Evolutionary conservation across 1,140 invertebrate genomes (phyloP), one percentile per base, ranked within the genome.

Genomic region (Drosophila pachea): DNA sequence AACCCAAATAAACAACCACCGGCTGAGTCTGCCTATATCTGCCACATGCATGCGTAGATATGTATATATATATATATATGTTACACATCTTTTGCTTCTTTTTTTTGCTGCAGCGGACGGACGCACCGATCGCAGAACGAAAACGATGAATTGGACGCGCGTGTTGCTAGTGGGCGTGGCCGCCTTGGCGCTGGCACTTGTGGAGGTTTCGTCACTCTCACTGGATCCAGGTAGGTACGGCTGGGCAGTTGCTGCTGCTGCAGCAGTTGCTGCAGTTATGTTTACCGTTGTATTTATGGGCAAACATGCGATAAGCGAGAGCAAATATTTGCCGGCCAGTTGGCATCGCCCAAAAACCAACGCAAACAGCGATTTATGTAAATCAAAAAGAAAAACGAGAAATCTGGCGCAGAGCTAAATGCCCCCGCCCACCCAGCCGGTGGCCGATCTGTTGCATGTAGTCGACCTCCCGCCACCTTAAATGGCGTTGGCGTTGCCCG

Each of bases 191-290:
- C 74, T 88, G 77, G 69, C 75, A 61, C 66, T 88, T 48, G 71
- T 83, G 68, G 79, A 86, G 62, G 83, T 88, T 81, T 79, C 83
- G 74, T 82, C 87, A 76, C 73, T 88, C 62, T 88, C 87, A 72
- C 79, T 88, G 61, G 87, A 88, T 86, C 87, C 87, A 88, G 87
- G 87, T 88, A 82, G 65, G 77, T 68, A 61, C 52, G 52, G 33
- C 12, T 36, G 36, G 11, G 33, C 43, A 2, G 38, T 11, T 68
- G 68, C 48, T 52, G 36, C n/a, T 45, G 53, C 12, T 45, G 38
- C 31, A 8, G 11, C 42, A 7, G 29, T 7, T 33, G 32, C 12
- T 52, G 42, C 54, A 45, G 22, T 43, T 43, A 64, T 68, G 68
- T 79, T 59, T 68, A 74, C 56, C 50, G 45, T 75, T 78, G 71